Evolutionary conservation across 2,797 vertebrate species (phyloP), one percentile per base, ranked within the genome.

Genomic region (Holocentrus rufus): DNA sequence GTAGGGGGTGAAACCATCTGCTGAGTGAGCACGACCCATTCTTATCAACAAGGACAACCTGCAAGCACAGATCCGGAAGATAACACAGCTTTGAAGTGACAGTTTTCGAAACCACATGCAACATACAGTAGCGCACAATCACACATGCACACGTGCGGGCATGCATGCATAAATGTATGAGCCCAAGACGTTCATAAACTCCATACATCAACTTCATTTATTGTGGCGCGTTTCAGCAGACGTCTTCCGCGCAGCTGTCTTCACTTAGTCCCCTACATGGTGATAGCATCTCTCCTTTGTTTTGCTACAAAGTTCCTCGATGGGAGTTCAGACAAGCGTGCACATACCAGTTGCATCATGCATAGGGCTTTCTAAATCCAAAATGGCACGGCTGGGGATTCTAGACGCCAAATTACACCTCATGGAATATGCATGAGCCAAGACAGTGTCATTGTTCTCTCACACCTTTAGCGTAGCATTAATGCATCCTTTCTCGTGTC

Each of bases 371-470:
- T 74, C 55, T 67, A 71, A 87, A 79, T 85, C 67, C 72, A 67
- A 76, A 56, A 54, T 72, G 79, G 52, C 73, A 69, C 18, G 7
- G 22, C 34, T 4, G 36, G 66, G 62, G 58, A 56, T 49, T 65
- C n/a, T n/a, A 22, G 56, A 39, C 42, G 80, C 79, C 67, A 82
- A 87, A 82, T 84, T 72, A 78, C 66, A 73, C 75, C 67, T 83
- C 69, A 67, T 77, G 59, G 77, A 89, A 84, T 81, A 88, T 84
- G 85, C 84, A 79, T 83, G 82, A 85, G 81, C 61, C 42, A 23
- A 74, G 73, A 79, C 44, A 25, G 27, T 31, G 70, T 75, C 69
- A 17, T 17, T 47, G 64, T 69, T 85, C 65, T 70, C 39, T 52
- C 68, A 52, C 80, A 87, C 73, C 77, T 83, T 74, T 23, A 27